Base-by-base conservation (phyloP, 2,797 vertebrate genomes). In the Phaenicophaeus curvirostris region DNA sequence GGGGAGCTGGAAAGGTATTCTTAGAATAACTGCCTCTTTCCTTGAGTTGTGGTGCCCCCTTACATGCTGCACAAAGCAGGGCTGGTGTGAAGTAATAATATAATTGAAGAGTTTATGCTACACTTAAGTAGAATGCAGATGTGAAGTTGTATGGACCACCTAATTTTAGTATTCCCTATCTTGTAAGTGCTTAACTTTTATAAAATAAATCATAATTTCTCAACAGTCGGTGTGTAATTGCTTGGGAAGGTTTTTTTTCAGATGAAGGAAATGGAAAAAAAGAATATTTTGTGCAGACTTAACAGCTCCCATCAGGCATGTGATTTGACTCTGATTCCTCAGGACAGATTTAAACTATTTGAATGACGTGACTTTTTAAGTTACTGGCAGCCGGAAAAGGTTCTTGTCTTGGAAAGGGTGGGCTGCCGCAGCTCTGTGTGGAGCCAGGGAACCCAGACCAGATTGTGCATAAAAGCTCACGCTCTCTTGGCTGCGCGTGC, bases 301-400 rank as follows among this genome's bases (percentile, higher is more conserved):
- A 94, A 73, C 68, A 44, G 75, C 61, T 96, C 76, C 62, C 76
- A 88, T 93, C 87, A 92, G 93, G 82, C 71, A 78, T 87, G 31
- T 83, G 81, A 91, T 95, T 84, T 94, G 92, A 96, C 76, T 95
- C 75, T 95, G 87, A 95, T 95, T 93, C 86, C 73, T 93, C 87
- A 86, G 89, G 92, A 94, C 85, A 92, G 89, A 94, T 93, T 95
- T 93, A 91, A 95, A 92, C 82, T 86, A 39, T 83, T 95, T 96
- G 94, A 95, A 78, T 94, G 89, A 93, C 76, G 59, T 77, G 91
- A 83, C 82, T 93, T 95, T 94, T 87, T 62, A 87, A 93, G 93
- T 78, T 91, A 85, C 92, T 96, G 94, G 92, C 95, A 95, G 84
- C 72, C 85, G 82, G 61, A 79, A 95, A 95, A 95, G 89, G 91